Percentiles rank a stretch among this genome's conserved stretches.
phyloP scores from a whole-genome alignment of 2,113 vertebrate species.

The Meles meles region DNA sequence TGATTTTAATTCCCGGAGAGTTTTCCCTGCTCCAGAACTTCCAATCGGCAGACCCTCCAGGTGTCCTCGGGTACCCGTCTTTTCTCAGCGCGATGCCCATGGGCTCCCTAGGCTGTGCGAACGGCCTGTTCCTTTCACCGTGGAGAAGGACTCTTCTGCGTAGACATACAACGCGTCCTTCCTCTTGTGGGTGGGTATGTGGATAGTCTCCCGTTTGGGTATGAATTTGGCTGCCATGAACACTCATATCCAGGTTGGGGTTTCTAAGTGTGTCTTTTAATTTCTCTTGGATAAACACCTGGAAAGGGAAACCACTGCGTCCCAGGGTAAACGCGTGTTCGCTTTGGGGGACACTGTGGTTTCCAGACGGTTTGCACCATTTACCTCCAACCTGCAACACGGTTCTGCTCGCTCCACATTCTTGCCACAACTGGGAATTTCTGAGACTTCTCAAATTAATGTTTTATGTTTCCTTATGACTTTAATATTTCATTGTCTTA shows the following conservation, averaged over 20 bases:
- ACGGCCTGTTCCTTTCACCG: background rate
- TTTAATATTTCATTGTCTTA: background rate
- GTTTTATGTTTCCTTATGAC: background rate
- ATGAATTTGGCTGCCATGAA: background rate
- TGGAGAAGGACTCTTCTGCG: background rate
- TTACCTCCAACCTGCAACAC: fast-evolving
- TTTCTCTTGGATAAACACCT: background rate
- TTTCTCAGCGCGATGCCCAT: fast-evolving
- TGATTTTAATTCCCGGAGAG: too few species aligned
- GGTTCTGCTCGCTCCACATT: fast-evolving
- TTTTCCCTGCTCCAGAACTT: background rate
- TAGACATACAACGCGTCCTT: fast-evolving
- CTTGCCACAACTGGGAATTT: background rate
- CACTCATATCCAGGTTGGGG: background rate
- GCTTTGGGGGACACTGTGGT: background rate
- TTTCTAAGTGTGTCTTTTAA: background rate
- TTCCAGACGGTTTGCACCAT: background rate
- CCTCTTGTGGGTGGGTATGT: background rate
- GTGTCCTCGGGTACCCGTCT: too few species aligned
- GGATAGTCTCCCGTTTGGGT: too few species aligned
- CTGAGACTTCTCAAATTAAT: background rate
- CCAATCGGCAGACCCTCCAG: fast-evolving
- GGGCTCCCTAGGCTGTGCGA: background rate
- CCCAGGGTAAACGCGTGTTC: background rate
- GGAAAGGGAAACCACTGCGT: too few species aligned